Base-by-base conservation (phyloP, 2,888 invertebrate genomes). In the Dryobotodes eremita region DNA sequence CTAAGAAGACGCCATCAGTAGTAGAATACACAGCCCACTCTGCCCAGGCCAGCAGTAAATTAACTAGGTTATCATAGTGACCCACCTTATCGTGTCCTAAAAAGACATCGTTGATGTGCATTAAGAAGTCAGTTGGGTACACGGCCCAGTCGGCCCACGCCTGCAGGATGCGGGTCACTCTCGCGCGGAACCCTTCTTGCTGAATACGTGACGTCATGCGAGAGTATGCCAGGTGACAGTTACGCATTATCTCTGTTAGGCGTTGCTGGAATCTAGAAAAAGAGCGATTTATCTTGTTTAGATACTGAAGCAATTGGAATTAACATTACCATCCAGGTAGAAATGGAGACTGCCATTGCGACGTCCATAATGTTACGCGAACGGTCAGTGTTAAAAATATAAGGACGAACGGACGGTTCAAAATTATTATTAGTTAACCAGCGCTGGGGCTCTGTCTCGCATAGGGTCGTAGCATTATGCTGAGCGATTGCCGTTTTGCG, bases 61-160 rank as follows among this genome's bases (percentile, higher is more conserved):
- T 42, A 42, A 36, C 31, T 36, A 36, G 31, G 31, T 2, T 36
- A 36, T 36, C 31, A 36, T 36, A 36, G 3, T 42, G 42, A 42
- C 46, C 20, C 8, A 66, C 94, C 93, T 95, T 95, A 31, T 94
- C 94, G 23, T 96, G 97, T 7, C 99, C 99, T 6, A 99, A 97
- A 95, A 99, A 99, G 20, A 98, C 97, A 92, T 99, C 98, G 93
- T 99, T 99, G 81, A 99, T 96, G 92, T 98, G 98, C 83, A 98
- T 97, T 83, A 99, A 97, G 94, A 98, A 98, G 87, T 99, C 99
- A 79, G 98, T 98, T 0, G 99, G 98, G 96, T 99, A 99, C 82
- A 99, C 98, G 26, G 99, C 98, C 98, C 99, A 99, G 93, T 99
- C 99, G 94, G 99, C 99, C 99, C 99, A 99, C 2, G 99, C 99